Conservation (phyloP, 2,113 vertebrate species). For the Scomber colias region DNA sequence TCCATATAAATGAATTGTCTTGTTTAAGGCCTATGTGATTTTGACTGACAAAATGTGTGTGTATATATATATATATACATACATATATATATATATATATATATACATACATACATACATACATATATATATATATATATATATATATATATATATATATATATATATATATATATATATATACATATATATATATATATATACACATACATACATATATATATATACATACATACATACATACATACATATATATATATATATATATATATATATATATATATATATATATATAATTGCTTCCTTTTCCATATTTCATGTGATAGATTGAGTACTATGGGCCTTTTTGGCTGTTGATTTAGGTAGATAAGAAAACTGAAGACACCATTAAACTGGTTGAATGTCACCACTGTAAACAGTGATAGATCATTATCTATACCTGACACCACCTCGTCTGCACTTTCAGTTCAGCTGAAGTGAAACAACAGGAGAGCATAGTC, state of each 20-base stretch:
- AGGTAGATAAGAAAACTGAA: background rate
- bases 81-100: too few species aligned
- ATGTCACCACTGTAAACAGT: background rate
- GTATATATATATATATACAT: background rate
- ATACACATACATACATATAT: background rate
- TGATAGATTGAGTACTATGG: too few species aligned
- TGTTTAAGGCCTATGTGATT: background rate
- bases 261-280: too few species aligned
- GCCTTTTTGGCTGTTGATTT: background rate
- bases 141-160: background rate
- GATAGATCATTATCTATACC: background rate
- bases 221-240: too few species aligned
- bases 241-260: too few species aligned
- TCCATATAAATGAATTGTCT: background rate
- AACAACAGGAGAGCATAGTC: conserved; percentile 6
- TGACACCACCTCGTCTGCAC: background rate
- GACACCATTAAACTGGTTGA: background rate
- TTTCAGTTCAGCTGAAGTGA: conserved; percentile 54
- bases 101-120: too few species aligned
- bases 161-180: background rate
- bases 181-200: too few species aligned
- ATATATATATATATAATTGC: background rate
- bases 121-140: too few species aligned
- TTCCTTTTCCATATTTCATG: too few species aligned
- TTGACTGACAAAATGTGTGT: background rate